Percentiles rank a stretch among this genome's conserved stretches.
Conservation (phyloP, 1,140 invertebrate genomes). For the Globodera rostochiensis region DNA sequence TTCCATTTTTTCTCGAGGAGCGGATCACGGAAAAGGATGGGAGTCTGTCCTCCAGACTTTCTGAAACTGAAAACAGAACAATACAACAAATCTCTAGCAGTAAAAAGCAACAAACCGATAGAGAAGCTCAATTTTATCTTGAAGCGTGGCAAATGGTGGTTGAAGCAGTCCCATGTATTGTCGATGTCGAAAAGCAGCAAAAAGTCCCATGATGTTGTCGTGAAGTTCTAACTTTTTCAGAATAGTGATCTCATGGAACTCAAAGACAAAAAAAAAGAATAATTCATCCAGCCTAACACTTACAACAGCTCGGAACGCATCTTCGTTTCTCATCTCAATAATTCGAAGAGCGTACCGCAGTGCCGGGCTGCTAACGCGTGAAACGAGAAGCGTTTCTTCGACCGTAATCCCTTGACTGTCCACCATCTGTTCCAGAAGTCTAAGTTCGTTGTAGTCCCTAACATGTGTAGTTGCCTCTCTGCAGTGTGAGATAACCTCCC, state of each 20-base stretch:
- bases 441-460: conserved; percentile 13
- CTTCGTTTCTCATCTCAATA: conserved; percentile 23
- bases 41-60: conserved; percentile 14
- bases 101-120: background rate
- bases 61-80: conserved; percentile 13
- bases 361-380: conserved; percentile 1
- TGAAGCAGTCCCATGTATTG: conserved; percentile 25
- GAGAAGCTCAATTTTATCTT: conserved; percentile 22
- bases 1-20: background rate
- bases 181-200: conserved; percentile 27
- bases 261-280: background rate
- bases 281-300: background rate
- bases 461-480: background rate
- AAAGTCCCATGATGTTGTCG: conserved; percentile 16
- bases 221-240: conserved; percentile 21
- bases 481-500: background rate
- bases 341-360: conserved; percentile 18
- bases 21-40: conserved; percentile 14
- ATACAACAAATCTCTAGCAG: background rate
- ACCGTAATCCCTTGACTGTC: conserved; percentile 20
- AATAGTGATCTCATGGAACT: conserved; percentile 24
- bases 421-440: conserved; percentile 13
- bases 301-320: conserved; percentile 15
- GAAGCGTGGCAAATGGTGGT: conserved; percentile 17
- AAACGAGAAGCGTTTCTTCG: conserved; percentile 22